Conservation (phyloP, 2,797 vertebrate genomes). For the Vespertilio murinus region DNA sequence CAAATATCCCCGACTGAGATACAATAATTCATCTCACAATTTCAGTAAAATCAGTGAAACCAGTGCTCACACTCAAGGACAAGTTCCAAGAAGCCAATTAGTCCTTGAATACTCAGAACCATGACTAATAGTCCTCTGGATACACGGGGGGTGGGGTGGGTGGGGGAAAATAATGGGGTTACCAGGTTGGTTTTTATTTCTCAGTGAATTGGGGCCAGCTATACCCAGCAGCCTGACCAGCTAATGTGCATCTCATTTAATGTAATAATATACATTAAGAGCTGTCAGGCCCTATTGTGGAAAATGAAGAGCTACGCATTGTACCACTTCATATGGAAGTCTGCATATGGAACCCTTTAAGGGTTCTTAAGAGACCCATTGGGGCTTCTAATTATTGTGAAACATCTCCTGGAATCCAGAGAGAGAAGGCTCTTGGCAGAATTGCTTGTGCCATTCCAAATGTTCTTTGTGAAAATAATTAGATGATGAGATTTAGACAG, state of each 20-base stretch:
- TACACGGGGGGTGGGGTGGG: not conserved
- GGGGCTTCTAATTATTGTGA: slow-evolving; percentile 89
- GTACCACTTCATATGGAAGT: slow-evolving; percentile 81
- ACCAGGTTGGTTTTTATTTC: slow-evolving; percentile 72
- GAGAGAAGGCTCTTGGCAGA: slow-evolving; percentile 81
- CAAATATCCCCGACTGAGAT: not conserved
- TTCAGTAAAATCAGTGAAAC: not conserved
- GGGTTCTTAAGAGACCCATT: slow-evolving; percentile 86
- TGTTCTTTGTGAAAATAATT: slow-evolving; percentile 88
- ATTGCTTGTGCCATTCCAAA: slow-evolving; percentile 85
- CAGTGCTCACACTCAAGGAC: not conserved
- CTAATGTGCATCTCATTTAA: slow-evolving; percentile 85
- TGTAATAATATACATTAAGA: slow-evolving; percentile 85
- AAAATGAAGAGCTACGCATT: slow-evolving; percentile 83
- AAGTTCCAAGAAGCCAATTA: slow-evolving; percentile 44
- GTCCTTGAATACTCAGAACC: slow-evolving; percentile 41
- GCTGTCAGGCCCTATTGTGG: slow-evolving; percentile 83
- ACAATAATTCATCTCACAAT: not conserved
- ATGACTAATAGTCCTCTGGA: not conserved
- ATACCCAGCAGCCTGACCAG: slow-evolving; percentile 79
- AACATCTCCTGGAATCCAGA: slow-evolving; percentile 83
- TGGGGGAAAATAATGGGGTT: not conserved
- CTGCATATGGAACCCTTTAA: slow-evolving; percentile 88
- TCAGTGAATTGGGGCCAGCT: slow-evolving; percentile 72
- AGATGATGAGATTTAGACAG: slow-evolving; percentile 88